Evolutionary conservation across 2,888 invertebrate species (phyloP), one percentile per base, ranked within the genome.

Genomic region (Carterocephalus palaemon): DNA sequence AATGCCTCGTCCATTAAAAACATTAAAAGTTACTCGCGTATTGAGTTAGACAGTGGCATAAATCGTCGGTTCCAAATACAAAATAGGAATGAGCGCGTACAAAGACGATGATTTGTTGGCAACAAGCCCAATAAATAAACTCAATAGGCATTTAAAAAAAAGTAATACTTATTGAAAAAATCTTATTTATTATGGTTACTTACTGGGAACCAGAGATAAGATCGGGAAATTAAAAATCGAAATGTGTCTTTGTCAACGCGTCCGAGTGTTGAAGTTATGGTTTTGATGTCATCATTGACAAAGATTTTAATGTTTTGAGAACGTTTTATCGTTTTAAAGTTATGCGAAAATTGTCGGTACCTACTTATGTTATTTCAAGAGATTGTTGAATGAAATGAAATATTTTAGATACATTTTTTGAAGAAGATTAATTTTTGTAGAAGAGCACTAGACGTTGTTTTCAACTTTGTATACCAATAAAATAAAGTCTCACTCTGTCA

Each of bases 41-140:
- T 24, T 8, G n/a, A 31, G 22, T 40, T 16, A 45, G 34, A 51
- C 51, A 43, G 51, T 51, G 53, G 49, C 62, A 76, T 84, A 80
- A 80, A 83, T 78, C 75, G 68, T 68, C 70, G 67, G 57, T 60
- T 70, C 53, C 63, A 70, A 71, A 77, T 69, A 67, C 67, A 56
- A 54, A 46, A 38, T 23, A 41, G 50, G 52, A 59, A 62, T 57
- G 62, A 56, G 54, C 54, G 49, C 56, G 49, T 53, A 70, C 71
- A 75, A 79, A 69, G 67, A 63, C 65, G 51, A 75, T 82, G 83
- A 84, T 82, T 82, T 83, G 83, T 84, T 75, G 60, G 65, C 58
- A 62, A 49, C 63, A 52, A 51, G 58, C 63, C 62, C 65, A 68
- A 75, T 82, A 79, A 79, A 81, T 77, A 75, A 56, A 55, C 24